Evolutionary conservation across 2,888 invertebrate genomes (phyloP).

Genomic region (Parnassius apollo): DNA sequence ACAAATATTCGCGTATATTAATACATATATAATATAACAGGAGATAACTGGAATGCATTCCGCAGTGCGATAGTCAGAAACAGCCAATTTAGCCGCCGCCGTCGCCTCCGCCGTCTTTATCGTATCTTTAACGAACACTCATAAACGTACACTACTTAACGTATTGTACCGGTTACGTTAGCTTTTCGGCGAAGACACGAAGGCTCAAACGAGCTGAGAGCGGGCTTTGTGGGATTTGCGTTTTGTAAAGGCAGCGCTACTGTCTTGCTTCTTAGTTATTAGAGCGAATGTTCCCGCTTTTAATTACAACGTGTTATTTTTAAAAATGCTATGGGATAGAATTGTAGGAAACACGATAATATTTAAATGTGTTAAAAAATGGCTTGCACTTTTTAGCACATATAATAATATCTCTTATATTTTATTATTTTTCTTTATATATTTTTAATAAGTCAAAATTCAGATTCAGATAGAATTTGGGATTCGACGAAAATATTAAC

Average conservation of each 20-base stretch:
- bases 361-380: no score
- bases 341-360: no score
- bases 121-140: slow-evolving; percentile 81
- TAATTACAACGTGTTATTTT: slow-evolving; percentile 8
- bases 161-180: slow-evolving; percentile 54
- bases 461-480: no score
- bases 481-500: no score
- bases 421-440: no score
- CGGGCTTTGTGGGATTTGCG: slow-evolving; percentile 62
- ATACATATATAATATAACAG: slow-evolving; percentile 11
- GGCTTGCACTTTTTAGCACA: no score
- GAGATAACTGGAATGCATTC: slow-evolving; percentile 24
- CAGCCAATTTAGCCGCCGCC: slow-evolving; percentile 67
- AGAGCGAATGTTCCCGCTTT: slow-evolving; percentile 18
- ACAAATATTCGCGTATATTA: slow-evolving; percentile 1
- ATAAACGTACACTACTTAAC: slow-evolving; percentile 71
- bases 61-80: slow-evolving; percentile 36
- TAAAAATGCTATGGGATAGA: no score
- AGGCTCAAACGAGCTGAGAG: slow-evolving; percentile 51
- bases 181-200: slow-evolving; percentile 29
- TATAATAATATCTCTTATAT: no score
- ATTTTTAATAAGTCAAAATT: no score
- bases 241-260: slow-evolving; percentile 37
- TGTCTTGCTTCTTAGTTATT: slow-evolving; percentile 26
- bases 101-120: slow-evolving; percentile 72